Conservation (phyloP, 2,888 invertebrate genomes). For the Plebejus melissa region DNA sequence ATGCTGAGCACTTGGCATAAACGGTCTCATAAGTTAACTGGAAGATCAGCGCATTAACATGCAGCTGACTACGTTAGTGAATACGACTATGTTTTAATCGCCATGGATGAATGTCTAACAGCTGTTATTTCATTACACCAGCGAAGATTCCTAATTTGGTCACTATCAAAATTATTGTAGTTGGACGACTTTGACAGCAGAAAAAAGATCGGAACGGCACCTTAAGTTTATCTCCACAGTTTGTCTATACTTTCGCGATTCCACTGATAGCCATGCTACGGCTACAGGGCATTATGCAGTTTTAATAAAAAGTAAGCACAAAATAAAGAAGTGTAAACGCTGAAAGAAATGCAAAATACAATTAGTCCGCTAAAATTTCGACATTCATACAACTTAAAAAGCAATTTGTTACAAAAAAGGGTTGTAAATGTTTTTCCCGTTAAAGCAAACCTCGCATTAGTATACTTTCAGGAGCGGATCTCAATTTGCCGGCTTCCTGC, state of each 20-base stretch:
- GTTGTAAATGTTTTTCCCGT: slow-evolving; percentile 8
- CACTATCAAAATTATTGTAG: too few species aligned
- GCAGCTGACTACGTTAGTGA: slow-evolving; percentile 30
- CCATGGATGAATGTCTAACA: too few species aligned
- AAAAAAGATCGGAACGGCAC: too few species aligned
- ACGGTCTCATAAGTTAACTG: slow-evolving; percentile 32
- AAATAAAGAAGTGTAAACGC: not conserved
- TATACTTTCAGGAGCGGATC: slow-evolving; percentile 23
- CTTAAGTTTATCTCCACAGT: too few species aligned
- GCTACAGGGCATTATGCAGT: too few species aligned
- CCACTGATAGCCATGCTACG: too few species aligned
- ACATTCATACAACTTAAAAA: slow-evolving; percentile 9
- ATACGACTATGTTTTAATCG: slow-evolving; percentile 26
- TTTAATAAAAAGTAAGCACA: not conserved
- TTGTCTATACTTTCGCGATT: too few species aligned
- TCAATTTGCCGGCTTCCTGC: slow-evolving; percentile 27
- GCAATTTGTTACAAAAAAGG: slow-evolving; percentile 18
- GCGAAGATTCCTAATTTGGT: too few species aligned
- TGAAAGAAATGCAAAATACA: not conserved
- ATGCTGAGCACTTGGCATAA: slow-evolving; percentile 36
- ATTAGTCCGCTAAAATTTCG: not conserved
- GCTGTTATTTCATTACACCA: too few species aligned
- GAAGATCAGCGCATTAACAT: slow-evolving; percentile 35
- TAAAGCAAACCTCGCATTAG: slow-evolving; percentile 28
- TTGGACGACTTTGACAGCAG: too few species aligned